Base-by-base conservation (phyloP, 2,113 vertebrate genomes). In the Syngnathoides biaculeatus region DNA sequence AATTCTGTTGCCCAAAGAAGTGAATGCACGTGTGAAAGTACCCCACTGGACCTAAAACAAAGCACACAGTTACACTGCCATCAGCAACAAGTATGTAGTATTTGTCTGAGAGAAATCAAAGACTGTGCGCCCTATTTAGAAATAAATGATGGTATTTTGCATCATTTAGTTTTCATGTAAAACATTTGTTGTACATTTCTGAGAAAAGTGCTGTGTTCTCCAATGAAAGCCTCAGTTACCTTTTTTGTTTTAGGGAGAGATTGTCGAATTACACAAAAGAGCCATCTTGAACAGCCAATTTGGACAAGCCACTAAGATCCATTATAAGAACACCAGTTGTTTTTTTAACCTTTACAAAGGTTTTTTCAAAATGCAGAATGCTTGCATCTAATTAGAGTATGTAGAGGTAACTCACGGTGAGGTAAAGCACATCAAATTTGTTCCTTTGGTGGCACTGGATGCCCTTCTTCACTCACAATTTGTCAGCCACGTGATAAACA, bases 401-500 rank as follows among this genome's bases (percentile, higher is more conserved):
- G 52, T 5, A 55, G 24, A 55, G 24, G 11, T 55, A 55, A 1
- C 22, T 24, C 6, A 17, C 17, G 55, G 20, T 57, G 55, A 27
- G 6, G 27, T 15, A 14, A 57, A 57, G 12, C 22, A 15, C 53
- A 27, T 24, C 5, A 55, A 2, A 42, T 42, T 3, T 20, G 20
- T 22, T 50, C 48, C 48, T 50, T n/a, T 50, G 48, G 20, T 50
- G 20, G 20, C 20, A 19, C 17, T 8, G 57, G 27, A 27, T 68
- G 43, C 64, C 14, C 7, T 69, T 66, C 24, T 58, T 39, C 50
- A 74, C 77, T 55, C 39, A 27, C 55, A 73, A 80, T 67, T 78
- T 67, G 43, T 72, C 76, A 76, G 74, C 84, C 82, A 88, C 84
- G 15, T 43, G 19, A 61, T 42, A 14, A 57, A 57, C 55, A 57